Percentiles rank a stretch among this genome's conserved stretches.
phyloP scores from a whole-genome alignment of 1,140 invertebrate species.

The Andricus grossulariae region DNA sequence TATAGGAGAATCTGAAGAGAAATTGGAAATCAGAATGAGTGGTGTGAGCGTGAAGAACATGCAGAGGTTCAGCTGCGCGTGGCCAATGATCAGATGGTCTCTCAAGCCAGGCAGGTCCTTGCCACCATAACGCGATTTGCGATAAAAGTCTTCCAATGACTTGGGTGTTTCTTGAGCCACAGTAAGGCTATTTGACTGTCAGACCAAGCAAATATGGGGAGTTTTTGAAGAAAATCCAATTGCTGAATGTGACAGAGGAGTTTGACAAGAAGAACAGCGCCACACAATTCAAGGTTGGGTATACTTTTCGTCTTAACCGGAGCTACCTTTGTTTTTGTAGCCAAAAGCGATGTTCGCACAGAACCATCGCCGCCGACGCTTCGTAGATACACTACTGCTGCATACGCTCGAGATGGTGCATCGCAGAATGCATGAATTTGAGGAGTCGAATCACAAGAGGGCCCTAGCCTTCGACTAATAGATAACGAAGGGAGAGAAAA shows the following conservation, averaged over 20 bases:
- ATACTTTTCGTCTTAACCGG: constrained; percentile 61
- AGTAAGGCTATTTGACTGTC: constrained; percentile 54
- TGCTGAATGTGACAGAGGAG: constrained; percentile 57
- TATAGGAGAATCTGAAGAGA: no score
- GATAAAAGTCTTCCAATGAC: constrained; percentile 52
- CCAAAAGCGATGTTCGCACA: constrained; percentile 45
- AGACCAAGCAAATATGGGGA: constrained; percentile 53
- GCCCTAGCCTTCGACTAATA: background rate
- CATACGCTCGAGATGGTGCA: constrained; percentile 19
- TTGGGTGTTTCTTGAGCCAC: constrained; percentile 51
- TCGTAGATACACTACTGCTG: background rate
- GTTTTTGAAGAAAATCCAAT: constrained; percentile 36
- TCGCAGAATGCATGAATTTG: constrained; percentile 42
- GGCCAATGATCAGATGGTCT: background rate
- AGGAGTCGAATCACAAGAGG: background rate
- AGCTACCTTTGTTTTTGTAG: constrained; percentile 61
- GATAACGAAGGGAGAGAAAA: background rate
- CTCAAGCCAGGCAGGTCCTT: constrained; percentile 36
- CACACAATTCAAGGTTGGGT: no score
- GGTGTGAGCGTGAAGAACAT: background rate
- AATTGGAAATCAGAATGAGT: no score
- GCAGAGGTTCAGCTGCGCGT: background rate
- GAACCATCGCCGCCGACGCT: background rate
- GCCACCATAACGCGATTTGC: constrained; percentile 54
- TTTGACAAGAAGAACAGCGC: no score